Evolutionary conservation across 2,888 invertebrate species (phyloP).

Genomic region (Cephus nigrinus): DNA sequence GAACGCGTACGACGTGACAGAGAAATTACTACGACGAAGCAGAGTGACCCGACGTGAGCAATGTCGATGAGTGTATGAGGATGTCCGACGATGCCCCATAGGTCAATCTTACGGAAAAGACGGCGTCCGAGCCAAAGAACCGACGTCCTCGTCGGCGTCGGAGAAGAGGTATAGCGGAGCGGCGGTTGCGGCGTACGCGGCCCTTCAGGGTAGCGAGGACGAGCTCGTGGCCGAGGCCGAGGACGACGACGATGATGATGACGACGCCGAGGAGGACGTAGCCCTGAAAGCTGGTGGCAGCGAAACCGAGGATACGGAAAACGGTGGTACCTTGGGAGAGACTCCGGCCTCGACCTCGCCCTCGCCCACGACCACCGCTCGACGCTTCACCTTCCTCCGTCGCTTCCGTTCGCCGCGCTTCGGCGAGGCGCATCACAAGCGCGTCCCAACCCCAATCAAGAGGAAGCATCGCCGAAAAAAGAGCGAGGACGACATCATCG

Average conservation of each 20-base stretch:
- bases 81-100: background rate
- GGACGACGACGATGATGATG: constrained; percentile 63
- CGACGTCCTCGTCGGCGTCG: constrained; percentile 15
- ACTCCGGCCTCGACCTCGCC: constrained; percentile 18
- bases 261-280: constrained; percentile 52
- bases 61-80: background rate
- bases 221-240: constrained; percentile 60
- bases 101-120: constrained; percentile 11
- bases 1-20: background rate
- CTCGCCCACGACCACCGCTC: constrained; percentile 33
- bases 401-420: constrained; percentile 67
- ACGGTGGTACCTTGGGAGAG: constrained; percentile 54
- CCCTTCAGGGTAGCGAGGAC: constrained; percentile 64
- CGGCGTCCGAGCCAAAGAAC: constrained; percentile 9
- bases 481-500: constrained; percentile 41
- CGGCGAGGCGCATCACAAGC: constrained; percentile 71
- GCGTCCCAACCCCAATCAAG: constrained; percentile 73
- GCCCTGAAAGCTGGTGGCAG: constrained; percentile 60
- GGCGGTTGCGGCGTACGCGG: constrained; percentile 54
- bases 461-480: constrained; percentile 64
- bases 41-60: background rate
- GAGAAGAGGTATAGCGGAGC: constrained; percentile 59
- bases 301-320: constrained; percentile 67
- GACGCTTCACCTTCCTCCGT: constrained; percentile 68
- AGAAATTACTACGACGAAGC: background rate